Evolutionary conservation across 2,797 vertebrate genomes (phyloP).

Genomic region (Echiichthys vipera): DNA sequence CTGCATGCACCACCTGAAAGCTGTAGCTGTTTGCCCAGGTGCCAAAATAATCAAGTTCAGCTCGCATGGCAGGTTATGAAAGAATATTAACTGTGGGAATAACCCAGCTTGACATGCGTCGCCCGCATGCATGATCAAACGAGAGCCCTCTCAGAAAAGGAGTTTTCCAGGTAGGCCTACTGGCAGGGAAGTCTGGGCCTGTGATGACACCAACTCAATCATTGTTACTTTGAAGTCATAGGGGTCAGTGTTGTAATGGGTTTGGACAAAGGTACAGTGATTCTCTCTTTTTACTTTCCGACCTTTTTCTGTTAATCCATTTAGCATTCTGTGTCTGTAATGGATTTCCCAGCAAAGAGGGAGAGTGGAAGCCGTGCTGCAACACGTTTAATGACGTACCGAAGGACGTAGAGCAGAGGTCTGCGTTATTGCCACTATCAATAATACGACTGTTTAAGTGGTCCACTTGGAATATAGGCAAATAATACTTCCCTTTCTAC

Average conservation of each 20-base stretch:
- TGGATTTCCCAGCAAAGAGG: slow-evolving; percentile 80
- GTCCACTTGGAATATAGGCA: slow-evolving; percentile 78
- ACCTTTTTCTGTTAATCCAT: slow-evolving; percentile 81
- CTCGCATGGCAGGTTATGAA: slow-evolving; percentile 87
- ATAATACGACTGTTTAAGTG: slow-evolving; percentile 84
- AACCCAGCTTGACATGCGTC: slow-evolving; percentile 87
- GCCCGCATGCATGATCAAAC: slow-evolving; percentile 83
- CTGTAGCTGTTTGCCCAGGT: slow-evolving; percentile 84
- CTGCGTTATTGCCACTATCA: slow-evolving; percentile 81
- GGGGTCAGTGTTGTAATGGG: slow-evolving; percentile 82
- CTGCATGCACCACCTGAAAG: slow-evolving; percentile 81
- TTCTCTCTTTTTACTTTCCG: slow-evolving; percentile 69
- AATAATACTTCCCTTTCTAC: slow-evolving; percentile 83
- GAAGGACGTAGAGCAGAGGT: slow-evolving; percentile 75
- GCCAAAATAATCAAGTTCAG: slow-evolving; percentile 90
- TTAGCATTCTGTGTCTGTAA: slow-evolving; percentile 81
- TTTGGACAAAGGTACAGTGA: slow-evolving; percentile 82
- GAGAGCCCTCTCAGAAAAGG: slow-evolving; percentile 78
- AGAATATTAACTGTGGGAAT: slow-evolving; percentile 90
- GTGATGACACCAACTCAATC: slow-evolving; percentile 85
- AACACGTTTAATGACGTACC: slow-evolving; percentile 79
- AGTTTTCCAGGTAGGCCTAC: slow-evolving; percentile 84
- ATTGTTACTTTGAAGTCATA: slow-evolving; percentile 82
- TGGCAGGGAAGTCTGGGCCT: slow-evolving; percentile 77
- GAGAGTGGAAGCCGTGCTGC: slow-evolving; percentile 78